A percentile compares a stretch with the other conserved stretches of the same genome.
phyloP scores from a whole-genome alignment of 2,113 vertebrate genomes.

The Dolichotis patagonum region DNA sequence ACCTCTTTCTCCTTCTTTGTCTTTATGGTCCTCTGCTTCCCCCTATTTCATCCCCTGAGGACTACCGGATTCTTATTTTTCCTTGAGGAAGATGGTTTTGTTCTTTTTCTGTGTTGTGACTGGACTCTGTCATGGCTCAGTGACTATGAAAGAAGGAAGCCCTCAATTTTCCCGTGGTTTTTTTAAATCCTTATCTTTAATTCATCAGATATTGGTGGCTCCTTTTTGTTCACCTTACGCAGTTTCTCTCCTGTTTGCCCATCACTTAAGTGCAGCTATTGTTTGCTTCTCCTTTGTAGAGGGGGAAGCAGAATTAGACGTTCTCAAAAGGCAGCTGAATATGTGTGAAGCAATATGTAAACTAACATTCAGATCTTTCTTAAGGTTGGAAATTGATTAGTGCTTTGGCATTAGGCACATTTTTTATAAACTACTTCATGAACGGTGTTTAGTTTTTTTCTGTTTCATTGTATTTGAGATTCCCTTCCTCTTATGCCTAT shows the following conservation, averaged over 20 bases:
- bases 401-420: neutral
- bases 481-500: neutral
- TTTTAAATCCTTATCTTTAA: neutral
- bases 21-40: neutral
- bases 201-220: neutral
- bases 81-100: neutral
- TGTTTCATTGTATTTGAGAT: neutral
- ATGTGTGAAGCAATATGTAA: neutral
- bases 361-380: slow-evolving; percentile 15
- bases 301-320: neutral
- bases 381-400: neutral
- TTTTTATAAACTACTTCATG: neutral
- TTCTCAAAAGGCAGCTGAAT: neutral
- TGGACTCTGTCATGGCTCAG: neutral
- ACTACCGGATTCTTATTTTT: neutral
- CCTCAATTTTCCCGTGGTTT: neutral
- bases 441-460: neutral
- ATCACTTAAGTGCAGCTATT: neutral
- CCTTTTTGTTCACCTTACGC: neutral
- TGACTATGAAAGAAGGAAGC: slow-evolving; percentile 29
- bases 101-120: neutral
- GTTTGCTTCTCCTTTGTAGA: slow-evolving; percentile 29
- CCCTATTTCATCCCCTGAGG: neutral
- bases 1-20: neutral
- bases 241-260: neutral